Base-by-base conservation (phyloP, 1,140 invertebrate genomes). In the Copidosoma floridanum region DNA sequence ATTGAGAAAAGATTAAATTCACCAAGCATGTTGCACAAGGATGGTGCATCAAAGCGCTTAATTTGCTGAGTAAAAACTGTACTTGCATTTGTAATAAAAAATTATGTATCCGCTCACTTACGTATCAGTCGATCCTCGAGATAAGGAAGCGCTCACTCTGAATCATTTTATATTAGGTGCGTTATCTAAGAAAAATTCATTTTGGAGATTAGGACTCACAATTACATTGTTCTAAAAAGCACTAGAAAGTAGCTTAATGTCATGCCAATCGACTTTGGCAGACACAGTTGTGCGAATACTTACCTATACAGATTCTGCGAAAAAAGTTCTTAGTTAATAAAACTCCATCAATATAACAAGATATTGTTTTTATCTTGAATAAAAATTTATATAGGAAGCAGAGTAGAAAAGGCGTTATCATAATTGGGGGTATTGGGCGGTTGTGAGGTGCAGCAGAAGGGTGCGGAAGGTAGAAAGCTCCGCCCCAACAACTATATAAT, bases 161-260 rank as follows among this genome's bases (percentile, higher is more conserved):
- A 70, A 65, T 21, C 73, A 76, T 63, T 72, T 75, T 41, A 35
- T 75, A 0, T 64, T 72, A 21, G 68, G 71, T 1, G n/a, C 46
- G 0, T 58, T 57, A 0, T 53, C 47, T 3, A 58, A 54, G n/a
- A 14, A 35, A n/a, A 35, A 7, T 53, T 1, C 18, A 27, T 21
- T 26, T 53, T 5, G n/a, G 24, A 0, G 8, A 29, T 20, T 40
- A 20, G 23, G 32, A 61, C 3, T 0, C 3, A 2, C 2, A 8
- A n/a, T 1, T 1, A 11, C 5, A 29, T 8, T 37, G 20, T 48
- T 12, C 8, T 1, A 16, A 18, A 18, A 47, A 40, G 6, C 51
- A 54, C 10, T 61, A 29, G 60, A 14, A 41, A 26, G 24, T 56
- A 4, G 46, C 43, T 1, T 66, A 68, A 53, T 29, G 16, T 6